A percentile compares a stretch with the other conserved stretches of the same genome.
Evolutionary conservation across 1,140 invertebrate species (phyloP).

Genomic region (Caerostris darwini): DNA sequence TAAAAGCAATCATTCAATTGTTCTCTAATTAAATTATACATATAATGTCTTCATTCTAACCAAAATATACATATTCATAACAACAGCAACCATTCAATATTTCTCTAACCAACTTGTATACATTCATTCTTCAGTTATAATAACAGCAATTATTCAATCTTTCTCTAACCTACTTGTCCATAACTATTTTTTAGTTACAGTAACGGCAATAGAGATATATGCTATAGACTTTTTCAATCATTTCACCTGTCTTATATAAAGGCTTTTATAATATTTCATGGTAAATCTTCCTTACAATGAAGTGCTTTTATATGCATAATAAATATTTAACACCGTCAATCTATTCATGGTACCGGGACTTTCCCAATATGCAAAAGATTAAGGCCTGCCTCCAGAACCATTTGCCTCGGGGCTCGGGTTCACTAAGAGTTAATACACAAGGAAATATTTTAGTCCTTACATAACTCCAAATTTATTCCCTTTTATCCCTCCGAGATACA

Average conservation of each 20-base stretch:
- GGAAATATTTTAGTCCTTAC: neutral
- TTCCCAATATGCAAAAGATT: slow-evolving; percentile 18
- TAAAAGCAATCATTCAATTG: no score
- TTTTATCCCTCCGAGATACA: neutral
- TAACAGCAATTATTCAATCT: no score
- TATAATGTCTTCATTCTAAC: no score
- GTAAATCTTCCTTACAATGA: neutral
- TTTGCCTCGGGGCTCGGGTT: neutral
- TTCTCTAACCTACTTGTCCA: no score
- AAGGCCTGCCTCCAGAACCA: neutral
- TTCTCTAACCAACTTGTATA: no score
- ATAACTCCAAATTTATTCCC: slow-evolving; percentile 9
- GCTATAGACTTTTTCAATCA: neutral
- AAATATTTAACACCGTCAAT: neutral
- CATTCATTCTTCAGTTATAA: no score
- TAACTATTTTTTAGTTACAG: no score
- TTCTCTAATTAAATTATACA: no score
- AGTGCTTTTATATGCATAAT: neutral
- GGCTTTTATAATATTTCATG: no score
- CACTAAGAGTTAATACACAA: neutral
- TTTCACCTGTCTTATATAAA: neutral
- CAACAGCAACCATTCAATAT: no score
- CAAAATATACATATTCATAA: no score
- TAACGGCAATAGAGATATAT: no score
- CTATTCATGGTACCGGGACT: neutral